Percentiles rank a stretch among this genome's conserved stretches.
These are phyloP conservation scores for Amphipyra tragopoginis DNA, from an alignment of 2,888 invertebrate species.

Conservation along the genomic window DNA sequence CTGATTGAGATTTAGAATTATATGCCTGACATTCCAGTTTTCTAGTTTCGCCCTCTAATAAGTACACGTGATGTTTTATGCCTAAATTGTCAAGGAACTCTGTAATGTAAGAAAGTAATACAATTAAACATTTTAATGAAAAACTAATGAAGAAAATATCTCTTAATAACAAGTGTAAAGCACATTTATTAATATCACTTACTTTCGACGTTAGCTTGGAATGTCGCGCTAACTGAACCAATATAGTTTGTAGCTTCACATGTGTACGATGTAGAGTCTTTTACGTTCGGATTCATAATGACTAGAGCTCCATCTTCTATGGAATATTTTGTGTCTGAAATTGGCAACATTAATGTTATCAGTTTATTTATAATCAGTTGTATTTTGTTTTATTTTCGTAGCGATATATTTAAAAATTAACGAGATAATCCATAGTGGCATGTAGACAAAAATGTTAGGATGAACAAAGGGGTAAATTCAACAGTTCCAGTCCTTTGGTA, in stretches of 20 bases:
- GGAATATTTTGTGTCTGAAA: conserved; percentile 44
- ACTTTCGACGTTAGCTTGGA: conserved; percentile 30
- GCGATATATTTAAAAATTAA: too few relatives aligned
- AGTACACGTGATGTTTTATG: conserved; percentile 19
- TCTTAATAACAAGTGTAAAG: background rate
- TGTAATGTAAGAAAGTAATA: conserved; percentile 12
- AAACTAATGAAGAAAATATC: too few relatives aligned
- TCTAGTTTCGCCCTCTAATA: conserved; percentile 21
- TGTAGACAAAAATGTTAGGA: too few relatives aligned
- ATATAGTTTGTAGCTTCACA: conserved; percentile 46
- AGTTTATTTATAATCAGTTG: too few relatives aligned
- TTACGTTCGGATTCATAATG: conserved; percentile 35
- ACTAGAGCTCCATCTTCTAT: conserved; percentile 40
- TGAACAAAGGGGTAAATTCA: too few relatives aligned
- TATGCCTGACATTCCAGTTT: conserved; percentile 37
- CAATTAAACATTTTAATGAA: background rate
- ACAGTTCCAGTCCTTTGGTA: too few relatives aligned
- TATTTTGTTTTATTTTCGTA: too few relatives aligned
- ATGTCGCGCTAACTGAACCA: conserved; percentile 10
- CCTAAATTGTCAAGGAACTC: conserved; percentile 33
- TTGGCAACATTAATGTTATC: background rate
- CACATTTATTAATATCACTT: conserved; percentile 19
- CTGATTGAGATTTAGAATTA: conserved; percentile 27
- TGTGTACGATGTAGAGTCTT: conserved; percentile 31
- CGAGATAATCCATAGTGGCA: too few relatives aligned